Evolutionary conservation across 2,113 vertebrate genomes (phyloP), one percentile per base, ranked within the genome.

Genomic region (Paedocypris sp.): DNA sequence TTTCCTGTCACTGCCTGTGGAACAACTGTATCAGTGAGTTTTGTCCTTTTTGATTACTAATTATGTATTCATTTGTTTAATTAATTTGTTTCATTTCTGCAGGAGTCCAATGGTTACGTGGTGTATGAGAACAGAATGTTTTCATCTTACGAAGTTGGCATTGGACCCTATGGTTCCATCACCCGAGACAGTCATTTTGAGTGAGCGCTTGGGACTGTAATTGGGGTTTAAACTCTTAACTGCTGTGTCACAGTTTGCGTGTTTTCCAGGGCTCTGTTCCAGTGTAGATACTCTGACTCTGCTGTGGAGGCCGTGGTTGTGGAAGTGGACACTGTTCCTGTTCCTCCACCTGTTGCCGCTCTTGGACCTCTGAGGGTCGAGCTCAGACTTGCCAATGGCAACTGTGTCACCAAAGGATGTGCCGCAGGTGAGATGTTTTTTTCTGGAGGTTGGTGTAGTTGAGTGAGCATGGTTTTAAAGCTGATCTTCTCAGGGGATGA

Each of bases 101-200:
- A 85, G 83, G 75, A 72, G 39, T 73, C 77, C 7, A 64, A 64
- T 0, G 71, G 54, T 8, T 72, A 62, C 16, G 45, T 84, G 2
- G 26, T 80, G 0, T 86, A 85, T 13, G 78, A 84, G 45, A 85
- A 86, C 69, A 68, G 73, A 64, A 81, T 85, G 79, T 71, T 66
- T 0, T 82, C 82, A 0, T 78, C 78, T 0, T 82, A 83, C 54
- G 79, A 83, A 33, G 81, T 85, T 22, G 77, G 75, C 20, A 2
- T 80, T 12, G 83, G 81, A 13, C 72, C 76, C 8, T 74, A 52
- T 62, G 84, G 83, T 0, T 79, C 79, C 2, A 82, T 86, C 66
- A 85, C 80, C 20, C 79, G 83, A 43, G 84, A 86, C 63, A 83
- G 80, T 29, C 74, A 79, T 48, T 86, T 80, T 80, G 80, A 82